Percentiles rank a stretch among this genome's conserved stretches.
phyloP scores from a whole-genome alignment of 2,797 vertebrate species.

The Ibycter americanus region DNA sequence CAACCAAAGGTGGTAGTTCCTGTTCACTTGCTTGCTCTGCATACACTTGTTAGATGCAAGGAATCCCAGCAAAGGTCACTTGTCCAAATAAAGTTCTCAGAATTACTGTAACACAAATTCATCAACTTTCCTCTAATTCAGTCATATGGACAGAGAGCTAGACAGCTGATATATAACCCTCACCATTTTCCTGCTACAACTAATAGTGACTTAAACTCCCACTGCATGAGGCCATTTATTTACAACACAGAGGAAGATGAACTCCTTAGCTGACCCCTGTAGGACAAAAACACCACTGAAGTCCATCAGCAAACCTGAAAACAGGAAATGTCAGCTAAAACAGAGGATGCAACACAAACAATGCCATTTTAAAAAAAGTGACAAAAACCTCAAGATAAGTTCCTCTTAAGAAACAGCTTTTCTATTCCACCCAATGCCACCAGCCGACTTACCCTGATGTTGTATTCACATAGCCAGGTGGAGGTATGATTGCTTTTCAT shows the following conservation, averaged over 20 bases:
- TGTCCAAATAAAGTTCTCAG: background rate
- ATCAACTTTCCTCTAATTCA: background rate
- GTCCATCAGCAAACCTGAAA: background rate
- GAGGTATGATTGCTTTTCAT: background rate
- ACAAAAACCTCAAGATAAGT: background rate
- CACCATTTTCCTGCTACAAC: background rate
- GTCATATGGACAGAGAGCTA: background rate
- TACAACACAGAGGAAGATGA: background rate
- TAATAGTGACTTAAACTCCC: background rate
- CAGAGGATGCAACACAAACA: background rate
- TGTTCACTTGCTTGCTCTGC: background rate
- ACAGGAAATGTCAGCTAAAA: background rate
- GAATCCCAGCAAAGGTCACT: background rate
- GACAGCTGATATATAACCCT: background rate
- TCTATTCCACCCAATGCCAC: background rate
- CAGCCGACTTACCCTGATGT: background rate
- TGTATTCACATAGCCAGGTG: background rate
- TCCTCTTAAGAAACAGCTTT: background rate
- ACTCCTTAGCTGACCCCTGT: background rate
- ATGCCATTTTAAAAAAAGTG: background rate
- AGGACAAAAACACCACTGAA: background rate
- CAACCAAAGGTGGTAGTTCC: background rate
- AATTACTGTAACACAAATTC: background rate
- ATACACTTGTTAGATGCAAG: background rate
- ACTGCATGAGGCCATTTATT: background rate